Percentiles rank a stretch among this genome's conserved stretches.
phyloP scores from a whole-genome alignment of 2,888 invertebrate species.

The Tenthredo distinguenda region DNA sequence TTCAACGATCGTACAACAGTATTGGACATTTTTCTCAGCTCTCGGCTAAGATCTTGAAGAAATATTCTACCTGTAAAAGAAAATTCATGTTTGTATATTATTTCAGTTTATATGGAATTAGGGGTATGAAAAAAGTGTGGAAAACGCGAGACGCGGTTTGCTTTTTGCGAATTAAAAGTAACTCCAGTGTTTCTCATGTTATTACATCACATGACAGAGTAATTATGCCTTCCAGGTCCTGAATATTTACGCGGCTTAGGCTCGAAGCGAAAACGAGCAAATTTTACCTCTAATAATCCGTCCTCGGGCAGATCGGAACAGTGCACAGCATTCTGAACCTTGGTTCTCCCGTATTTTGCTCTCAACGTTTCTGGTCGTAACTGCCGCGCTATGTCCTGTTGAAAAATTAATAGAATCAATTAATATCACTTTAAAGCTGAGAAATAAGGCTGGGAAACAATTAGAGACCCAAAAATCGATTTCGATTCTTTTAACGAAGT shows the following conservation, averaged over 20 bases:
- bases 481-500: neutral
- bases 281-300: slow-evolving; percentile 85
- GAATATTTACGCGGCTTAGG: neutral
- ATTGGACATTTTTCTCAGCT: neutral
- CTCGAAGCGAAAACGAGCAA: neutral
- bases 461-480: neutral
- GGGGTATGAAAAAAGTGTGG: slow-evolving; percentile 18
- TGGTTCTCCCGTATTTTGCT: slow-evolving; percentile 90
- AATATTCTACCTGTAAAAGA: slow-evolving; percentile 83
- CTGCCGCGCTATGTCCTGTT: slow-evolving; percentile 91
- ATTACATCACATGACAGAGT: neutral
- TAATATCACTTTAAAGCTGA: neutral
- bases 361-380: slow-evolving; percentile 91
- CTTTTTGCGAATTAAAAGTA: neutral
- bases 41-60: slow-evolving; percentile 85
- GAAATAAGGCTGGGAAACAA: slow-evolving; percentile 20
- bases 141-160: neutral
- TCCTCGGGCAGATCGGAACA: slow-evolving; percentile 96
- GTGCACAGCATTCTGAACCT: slow-evolving; percentile 93
- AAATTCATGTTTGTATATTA: neutral
- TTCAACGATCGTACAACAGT: neutral
- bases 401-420: slow-evolving; percentile 51
- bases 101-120: slow-evolving; percentile 24
- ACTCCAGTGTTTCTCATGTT: neutral
- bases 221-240: slow-evolving; percentile 31